Base-by-base conservation (phyloP, 2,797 vertebrate genomes). In the Spea hammondii region DNA sequence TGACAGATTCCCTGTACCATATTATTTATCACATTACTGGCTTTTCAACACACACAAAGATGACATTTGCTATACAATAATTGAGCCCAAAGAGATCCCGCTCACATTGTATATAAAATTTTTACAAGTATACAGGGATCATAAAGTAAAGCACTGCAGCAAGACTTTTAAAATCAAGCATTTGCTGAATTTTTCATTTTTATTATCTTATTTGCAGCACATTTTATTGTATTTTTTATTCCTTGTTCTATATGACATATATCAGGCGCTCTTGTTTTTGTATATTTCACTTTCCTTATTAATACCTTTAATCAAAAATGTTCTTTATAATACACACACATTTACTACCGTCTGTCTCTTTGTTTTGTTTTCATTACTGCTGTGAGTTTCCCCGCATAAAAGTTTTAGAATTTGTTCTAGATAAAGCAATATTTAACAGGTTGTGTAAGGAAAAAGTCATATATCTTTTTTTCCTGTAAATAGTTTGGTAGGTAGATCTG, bases 81-180 rank as follows among this genome's bases (percentile, higher is more conserved):
- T 82, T 82, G 75, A 82, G 80, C 80, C 80, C 80, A 77, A 82
- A 82, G 80, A 82, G 80, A 82, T 78, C 80, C 57, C 62, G 70
- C 66, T 77, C 65, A 78, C 75, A 70, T 77, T 74, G 75, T 64
- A 74, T 74, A 82, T 82, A 78, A 70, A 14, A 70, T 64, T 60
- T 82, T 82, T 82, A 82, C 80, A 77, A 77, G 80, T 73, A 75
- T 50, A 78, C 65, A 74, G 75, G 80, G 80, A 82, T 77, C 70
- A 64, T 73, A 73, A 70, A 74, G 54, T 70, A 68, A 32, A 60
- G 55, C 65, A 10, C 11, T 74, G 60, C 64, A 65, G 13, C 64
- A 55, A 73, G 70, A 64, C 73, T 72, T 73, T 79, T 65, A 70
- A 70, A 70, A 59, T 14, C 78, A 65, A 69, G 47, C 70, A 65